Conservation (phyloP, 2,888 invertebrate species). For the Hetaerina titia region DNA sequence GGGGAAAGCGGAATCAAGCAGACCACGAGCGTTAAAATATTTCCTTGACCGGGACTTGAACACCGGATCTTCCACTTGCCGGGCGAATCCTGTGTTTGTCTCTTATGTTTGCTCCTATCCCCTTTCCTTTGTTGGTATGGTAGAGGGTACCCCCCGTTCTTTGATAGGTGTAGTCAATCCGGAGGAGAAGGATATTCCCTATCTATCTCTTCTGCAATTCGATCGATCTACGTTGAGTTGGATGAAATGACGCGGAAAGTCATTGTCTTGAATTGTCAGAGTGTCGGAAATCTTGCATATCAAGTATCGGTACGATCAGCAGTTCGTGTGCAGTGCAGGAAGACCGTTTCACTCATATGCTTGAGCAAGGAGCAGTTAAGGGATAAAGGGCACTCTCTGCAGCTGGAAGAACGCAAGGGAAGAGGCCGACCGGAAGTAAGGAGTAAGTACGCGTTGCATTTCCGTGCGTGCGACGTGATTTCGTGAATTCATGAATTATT, state of each 20-base stretch:
- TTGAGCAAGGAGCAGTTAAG: not conserved
- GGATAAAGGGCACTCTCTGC: not conserved
- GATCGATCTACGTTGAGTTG: not conserved
- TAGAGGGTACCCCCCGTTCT: too few relatives aligned
- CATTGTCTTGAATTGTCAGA: constrained; percentile 6
- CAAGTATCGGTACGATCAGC: not conserved
- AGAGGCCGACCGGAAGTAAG: not conserved
- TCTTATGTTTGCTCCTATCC: too few relatives aligned
- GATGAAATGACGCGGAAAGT: not conserved
- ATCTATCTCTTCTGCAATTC: not conserved
- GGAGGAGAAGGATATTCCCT: not conserved
- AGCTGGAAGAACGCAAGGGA: not conserved
- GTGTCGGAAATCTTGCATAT: not conserved
- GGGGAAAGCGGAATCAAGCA: too few relatives aligned
- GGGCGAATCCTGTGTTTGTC: too few relatives aligned
- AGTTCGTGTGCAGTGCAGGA: not conserved
- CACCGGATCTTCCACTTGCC: too few relatives aligned
- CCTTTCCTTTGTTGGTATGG: too few relatives aligned
- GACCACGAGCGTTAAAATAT: too few relatives aligned
- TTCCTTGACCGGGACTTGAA: too few relatives aligned
- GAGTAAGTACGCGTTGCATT: not conserved
- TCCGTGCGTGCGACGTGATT: not conserved
- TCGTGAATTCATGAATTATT: not conserved
- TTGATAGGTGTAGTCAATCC: too few relatives aligned
- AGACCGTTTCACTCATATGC: not conserved